Evolutionary conservation across 2,113 vertebrate genomes (phyloP).

Genomic region (Corapipo altera): DNA sequence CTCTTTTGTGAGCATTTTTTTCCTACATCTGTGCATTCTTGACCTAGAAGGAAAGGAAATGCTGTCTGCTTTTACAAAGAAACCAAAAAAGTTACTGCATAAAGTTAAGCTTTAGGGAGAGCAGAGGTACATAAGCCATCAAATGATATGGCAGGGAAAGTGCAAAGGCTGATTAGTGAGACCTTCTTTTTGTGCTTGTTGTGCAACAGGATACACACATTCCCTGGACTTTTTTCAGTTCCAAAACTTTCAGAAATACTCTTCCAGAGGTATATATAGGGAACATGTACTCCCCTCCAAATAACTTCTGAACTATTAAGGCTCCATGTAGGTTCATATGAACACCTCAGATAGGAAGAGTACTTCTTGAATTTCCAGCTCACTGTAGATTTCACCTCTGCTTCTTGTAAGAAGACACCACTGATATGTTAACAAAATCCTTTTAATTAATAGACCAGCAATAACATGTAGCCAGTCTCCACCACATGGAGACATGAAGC

Average conservation of each 20-base stretch:
- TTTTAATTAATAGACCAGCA: background rate
- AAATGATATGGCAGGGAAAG: background rate
- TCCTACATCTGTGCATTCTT: background rate
- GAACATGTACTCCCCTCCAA: rapidly evolving
- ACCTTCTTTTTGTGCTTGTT: background rate
- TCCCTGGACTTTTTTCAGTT: background rate
- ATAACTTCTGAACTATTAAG: background rate
- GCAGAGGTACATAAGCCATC: background rate
- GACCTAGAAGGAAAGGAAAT: background rate
- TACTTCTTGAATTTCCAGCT: background rate
- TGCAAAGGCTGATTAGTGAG: background rate
- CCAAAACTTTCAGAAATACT: background rate
- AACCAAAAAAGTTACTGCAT: rapidly evolving
- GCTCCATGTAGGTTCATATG: background rate
- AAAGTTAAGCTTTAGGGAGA: background rate
- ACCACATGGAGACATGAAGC: background rate
- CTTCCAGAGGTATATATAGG: background rate
- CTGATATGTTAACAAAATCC: background rate
- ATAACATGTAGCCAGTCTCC: background rate
- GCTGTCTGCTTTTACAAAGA: background rate
- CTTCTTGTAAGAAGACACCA: background rate
- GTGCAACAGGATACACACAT: background rate
- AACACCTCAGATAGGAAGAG: background rate
- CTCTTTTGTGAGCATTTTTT: background rate
- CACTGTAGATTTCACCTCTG: background rate